These are phyloP conservation scores for Scaptomyza montana DNA, from an alignment of 1,140 invertebrate species.

Conservation along the genomic window DNA sequence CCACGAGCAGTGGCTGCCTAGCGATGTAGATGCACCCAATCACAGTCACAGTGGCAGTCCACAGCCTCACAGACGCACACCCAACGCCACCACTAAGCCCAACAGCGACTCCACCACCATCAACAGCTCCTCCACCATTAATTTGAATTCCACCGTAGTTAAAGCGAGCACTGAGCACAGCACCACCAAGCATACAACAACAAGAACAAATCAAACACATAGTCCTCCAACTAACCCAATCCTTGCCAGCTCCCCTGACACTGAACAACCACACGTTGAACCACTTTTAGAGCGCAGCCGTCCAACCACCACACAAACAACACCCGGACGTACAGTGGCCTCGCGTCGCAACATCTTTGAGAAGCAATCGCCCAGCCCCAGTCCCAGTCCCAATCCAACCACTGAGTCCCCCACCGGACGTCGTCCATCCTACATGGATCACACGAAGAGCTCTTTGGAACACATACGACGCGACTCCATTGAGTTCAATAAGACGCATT, in stretches of 20 bases:
- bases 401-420: constrained; percentile 36
- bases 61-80: background rate
- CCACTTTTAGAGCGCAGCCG: constrained; percentile 66
- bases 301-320: constrained; percentile 16
- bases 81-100: constrained; percentile 9
- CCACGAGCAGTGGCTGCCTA: background rate
- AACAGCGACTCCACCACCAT: constrained; percentile 18
- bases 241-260: constrained; percentile 51
- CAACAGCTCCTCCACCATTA: constrained; percentile 14
- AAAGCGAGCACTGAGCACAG: constrained; percentile 67
- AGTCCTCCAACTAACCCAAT: constrained; percentile 52
- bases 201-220: constrained; percentile 41
- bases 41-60: constrained; percentile 10
- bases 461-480: constrained; percentile 79
- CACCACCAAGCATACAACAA: constrained; percentile 50
- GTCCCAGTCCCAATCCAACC: background rate
- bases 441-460: constrained; percentile 80
- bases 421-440: constrained; percentile 83
- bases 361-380: constrained; percentile 40
- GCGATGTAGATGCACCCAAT: constrained; percentile 1
- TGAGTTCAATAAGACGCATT: constrained; percentile 78
- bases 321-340: constrained; percentile 60
- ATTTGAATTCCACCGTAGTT: constrained; percentile 42
- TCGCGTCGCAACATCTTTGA: constrained; percentile 74
- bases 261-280: constrained; percentile 66